Evolutionary conservation across 2,888 invertebrate species (phyloP).

Genomic region (Agonopterix subpropinquella): DNA sequence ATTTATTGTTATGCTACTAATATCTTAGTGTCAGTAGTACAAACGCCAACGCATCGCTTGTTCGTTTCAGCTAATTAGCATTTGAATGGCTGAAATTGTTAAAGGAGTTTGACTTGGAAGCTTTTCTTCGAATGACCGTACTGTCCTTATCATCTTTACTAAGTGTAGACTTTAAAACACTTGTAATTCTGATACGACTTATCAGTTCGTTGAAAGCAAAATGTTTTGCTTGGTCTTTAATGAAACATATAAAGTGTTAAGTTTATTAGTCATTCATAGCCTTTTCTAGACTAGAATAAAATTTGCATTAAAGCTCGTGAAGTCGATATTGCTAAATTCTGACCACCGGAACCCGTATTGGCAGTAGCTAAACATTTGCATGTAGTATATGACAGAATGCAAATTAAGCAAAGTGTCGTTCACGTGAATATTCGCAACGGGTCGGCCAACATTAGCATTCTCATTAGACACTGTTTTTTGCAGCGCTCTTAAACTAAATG

Average conservation of each 20-base stretch:
- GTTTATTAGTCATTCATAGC: too few species aligned
- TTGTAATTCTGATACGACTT: too few species aligned
- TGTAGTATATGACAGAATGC: constrained; percentile 60
- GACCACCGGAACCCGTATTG: constrained; percentile 33
- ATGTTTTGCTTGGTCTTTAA: too few species aligned
- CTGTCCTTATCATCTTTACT: too few species aligned
- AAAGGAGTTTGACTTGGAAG: constrained; percentile 7
- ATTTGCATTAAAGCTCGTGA: background rate
- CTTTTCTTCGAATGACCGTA: background rate
- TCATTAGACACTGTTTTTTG: constrained; percentile 53
- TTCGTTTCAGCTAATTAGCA: constrained; percentile 51
- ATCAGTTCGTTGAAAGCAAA: too few species aligned
- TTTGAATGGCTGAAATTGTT: constrained; percentile 35
- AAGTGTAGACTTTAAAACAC: too few species aligned
- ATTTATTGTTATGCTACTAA: constrained; percentile 69
- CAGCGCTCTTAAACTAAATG: constrained; percentile 41
- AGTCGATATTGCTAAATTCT: constrained; percentile 27
- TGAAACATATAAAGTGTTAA: too few species aligned
- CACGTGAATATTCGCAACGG: constrained; percentile 45
- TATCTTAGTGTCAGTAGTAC: constrained; percentile 45
- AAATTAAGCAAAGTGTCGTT: constrained; percentile 50
- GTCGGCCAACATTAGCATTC: constrained; percentile 52
- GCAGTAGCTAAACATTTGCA: constrained; percentile 59
- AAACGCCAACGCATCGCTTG: constrained; percentile 45
- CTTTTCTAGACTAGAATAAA: too few species aligned